These are phyloP conservation scores for Lordiphosa clarofinis DNA, from an alignment of 1,140 invertebrate genomes.

Conservation along the genomic window DNA sequence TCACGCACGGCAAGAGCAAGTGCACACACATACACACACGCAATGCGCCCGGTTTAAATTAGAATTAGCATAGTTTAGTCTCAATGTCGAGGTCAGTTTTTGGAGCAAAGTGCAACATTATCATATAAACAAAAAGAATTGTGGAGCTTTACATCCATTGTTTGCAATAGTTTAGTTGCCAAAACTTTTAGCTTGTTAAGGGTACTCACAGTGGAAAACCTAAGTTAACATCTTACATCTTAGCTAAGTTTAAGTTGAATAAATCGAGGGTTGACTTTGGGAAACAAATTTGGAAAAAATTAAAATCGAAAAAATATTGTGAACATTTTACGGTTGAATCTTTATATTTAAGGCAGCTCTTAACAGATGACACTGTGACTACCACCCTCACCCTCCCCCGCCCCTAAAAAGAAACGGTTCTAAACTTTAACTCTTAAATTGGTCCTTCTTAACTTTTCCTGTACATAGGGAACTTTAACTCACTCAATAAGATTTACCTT, in stretches of 20 bases:
- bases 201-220: slow-evolving; percentile 15
- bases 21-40: slow-evolving; percentile 32
- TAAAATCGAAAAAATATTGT: too few species aligned
- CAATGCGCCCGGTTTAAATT: slow-evolving; percentile 55
- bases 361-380: slow-evolving; percentile 13
- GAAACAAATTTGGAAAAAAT: not conserved
- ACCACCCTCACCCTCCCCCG: not conserved
- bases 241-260: slow-evolving; percentile 25
- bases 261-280: slow-evolving; percentile 13
- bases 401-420: not conserved
- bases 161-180: slow-evolving; percentile 45
- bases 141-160: slow-evolving; percentile 23
- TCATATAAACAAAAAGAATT: slow-evolving; percentile 37
- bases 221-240: slow-evolving; percentile 5
- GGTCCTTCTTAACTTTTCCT: slow-evolving; percentile 7
- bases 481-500: slow-evolving; percentile 25
- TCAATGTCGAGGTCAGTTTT: slow-evolving; percentile 42
- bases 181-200: slow-evolving; percentile 16
- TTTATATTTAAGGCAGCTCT: not conserved
- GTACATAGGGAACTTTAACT: slow-evolving; percentile 28
- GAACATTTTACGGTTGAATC: too few species aligned
- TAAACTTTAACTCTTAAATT: slow-evolving; percentile 2
- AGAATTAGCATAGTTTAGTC: slow-evolving; percentile 58
- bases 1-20: slow-evolving; percentile 47
- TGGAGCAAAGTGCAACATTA: slow-evolving; percentile 67